These are phyloP conservation scores for Panurus biarmicus DNA, from an alignment of 2,113 vertebrate genomes.

Conservation along the genomic window DNA sequence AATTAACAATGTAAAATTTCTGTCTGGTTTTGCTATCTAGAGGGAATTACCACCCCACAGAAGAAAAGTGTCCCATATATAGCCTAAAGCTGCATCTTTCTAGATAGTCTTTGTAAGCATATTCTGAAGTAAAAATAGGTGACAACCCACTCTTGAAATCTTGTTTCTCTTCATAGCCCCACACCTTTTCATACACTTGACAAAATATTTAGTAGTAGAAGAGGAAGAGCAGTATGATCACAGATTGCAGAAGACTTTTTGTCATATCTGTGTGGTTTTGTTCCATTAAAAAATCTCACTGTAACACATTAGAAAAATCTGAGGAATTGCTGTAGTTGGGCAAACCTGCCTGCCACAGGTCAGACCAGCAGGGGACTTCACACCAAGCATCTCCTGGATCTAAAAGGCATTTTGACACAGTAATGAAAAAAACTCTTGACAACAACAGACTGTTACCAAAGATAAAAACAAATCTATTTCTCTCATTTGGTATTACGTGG, in stretches of 20 bases:
- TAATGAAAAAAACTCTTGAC: not conserved
- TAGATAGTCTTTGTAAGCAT: not conserved
- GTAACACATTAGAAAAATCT: not conserved
- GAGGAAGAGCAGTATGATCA: not conserved
- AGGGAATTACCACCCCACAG: not conserved
- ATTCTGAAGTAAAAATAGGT: not conserved
- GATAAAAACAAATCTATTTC: not conserved
- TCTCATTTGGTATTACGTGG: rapidly evolving
- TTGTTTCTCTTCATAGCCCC: not conserved
- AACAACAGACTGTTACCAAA: not conserved
- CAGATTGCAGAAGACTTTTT: not conserved
- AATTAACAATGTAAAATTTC: not conserved
- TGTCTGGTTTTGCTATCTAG: not conserved
- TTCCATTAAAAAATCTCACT: not conserved
- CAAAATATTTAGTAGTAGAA: not conserved
- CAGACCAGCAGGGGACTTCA: not conserved
- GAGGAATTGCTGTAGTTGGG: not conserved
- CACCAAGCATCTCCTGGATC: not conserved
- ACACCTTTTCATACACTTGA: not conserved
- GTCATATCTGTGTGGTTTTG: not conserved
- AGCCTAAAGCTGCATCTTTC: not conserved
- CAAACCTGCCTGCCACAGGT: not conserved
- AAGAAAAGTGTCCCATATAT: not conserved
- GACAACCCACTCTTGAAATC: not conserved
- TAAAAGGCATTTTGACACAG: not conserved